Evolutionary conservation across 2,797 vertebrate genomes (phyloP).

Genomic region (Scarus forsteni): DNA sequence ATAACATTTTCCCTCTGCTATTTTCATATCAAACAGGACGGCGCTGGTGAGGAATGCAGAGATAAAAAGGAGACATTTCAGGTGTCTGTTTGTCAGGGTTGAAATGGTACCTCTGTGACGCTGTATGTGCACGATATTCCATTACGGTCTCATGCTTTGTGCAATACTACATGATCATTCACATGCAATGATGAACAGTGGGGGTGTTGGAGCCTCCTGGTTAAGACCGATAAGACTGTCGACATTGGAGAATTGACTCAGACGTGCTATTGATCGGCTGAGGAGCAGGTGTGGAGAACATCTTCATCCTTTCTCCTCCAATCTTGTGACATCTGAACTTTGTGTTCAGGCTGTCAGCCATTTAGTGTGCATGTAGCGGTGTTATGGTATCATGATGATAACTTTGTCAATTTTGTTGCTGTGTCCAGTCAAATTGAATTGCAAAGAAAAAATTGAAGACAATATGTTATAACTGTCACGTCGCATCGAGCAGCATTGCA

Average conservation of each 20-base stretch:
- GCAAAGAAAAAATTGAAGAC: no score
- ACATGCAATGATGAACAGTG: neutral
- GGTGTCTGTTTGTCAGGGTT: neutral
- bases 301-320: neutral
- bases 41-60: neutral
- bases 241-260: no score
- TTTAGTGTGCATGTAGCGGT: neutral
- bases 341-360: conserved; percentile 1
- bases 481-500: no score
- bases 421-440: no score
- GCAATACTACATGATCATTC: neutral
- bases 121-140: conserved; percentile 1
- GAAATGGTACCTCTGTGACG: neutral
- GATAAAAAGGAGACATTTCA: conserved; percentile 12
- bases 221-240: conserved; percentile 6
- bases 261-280: neutral
- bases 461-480: no score
- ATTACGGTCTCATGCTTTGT: neutral
- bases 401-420: no score
- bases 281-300: neutral
- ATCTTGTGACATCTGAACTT: conserved; percentile 17
- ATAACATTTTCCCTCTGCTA: conserved; percentile 16
- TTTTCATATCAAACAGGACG: conserved; percentile 13
- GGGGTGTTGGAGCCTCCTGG: neutral
- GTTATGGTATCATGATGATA: no score